Base-by-base conservation (phyloP, 2,113 vertebrate genomes). In the Callithrix jacchus region DNA sequence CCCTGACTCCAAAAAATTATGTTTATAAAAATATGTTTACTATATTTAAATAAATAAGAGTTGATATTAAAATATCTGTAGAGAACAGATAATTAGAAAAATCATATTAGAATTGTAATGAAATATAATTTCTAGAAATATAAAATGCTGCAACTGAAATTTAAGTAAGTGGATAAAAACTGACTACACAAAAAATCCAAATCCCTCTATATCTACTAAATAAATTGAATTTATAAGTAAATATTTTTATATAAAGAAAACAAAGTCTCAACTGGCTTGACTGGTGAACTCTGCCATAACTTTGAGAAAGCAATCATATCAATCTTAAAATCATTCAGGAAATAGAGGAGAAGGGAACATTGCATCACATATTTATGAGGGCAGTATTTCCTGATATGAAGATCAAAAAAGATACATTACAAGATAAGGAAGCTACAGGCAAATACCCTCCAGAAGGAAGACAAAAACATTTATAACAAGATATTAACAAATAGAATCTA, bases 41-140 rank as follows among this genome's bases (percentile, higher is more conserved):
- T 49, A 70, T 70, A 20, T 40, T 79, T 86, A 35, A 77, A 35
- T n/a, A 90, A 89, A 17, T 58, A 86, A 20, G 21, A 77, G 30
- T 56, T 68, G 47, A 47, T 58, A 13, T 30, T 80, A 80, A 86
- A 49, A 80, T 85, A 49, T 71, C 40, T 56, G 13, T 61, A 77
- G 42, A 21, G 42, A 64, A 35, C 45, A 94, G 32, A 3, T 73
- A 61, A 87, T 40, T 87, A 64, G n/a, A 45, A 35, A 61, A 89
- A 61, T 25, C 4, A 92, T 27, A 91, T 80, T 95, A 42, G 18
- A 73, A 84, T 18, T 80, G 14, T 80, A 56, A 91, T 68, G n/a
- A 86, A 85, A 58, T 73, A 95, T 42, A 74, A 82, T 66, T 30
- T 27, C 16, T 74, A 87, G 54, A 87, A 87, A 82, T 66, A 95